phyloP scores from a whole-genome alignment of 2,113 vertebrate species.

The Equus quagga region DNA sequence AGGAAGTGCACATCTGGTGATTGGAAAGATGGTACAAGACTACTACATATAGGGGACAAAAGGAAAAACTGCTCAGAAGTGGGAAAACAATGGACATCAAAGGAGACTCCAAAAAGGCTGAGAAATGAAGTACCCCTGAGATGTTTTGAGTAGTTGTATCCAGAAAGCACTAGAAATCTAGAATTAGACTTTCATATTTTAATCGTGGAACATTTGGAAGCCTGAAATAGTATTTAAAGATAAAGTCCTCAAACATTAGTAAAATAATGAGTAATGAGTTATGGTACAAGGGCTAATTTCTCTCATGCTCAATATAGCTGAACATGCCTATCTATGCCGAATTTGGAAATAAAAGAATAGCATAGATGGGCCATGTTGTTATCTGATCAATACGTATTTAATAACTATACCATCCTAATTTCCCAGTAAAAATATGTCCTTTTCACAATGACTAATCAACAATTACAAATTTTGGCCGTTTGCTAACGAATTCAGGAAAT shows the following conservation, averaged over 20 bases:
- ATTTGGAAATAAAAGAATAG: background rate
- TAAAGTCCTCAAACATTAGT: background rate
- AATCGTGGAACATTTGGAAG: background rate
- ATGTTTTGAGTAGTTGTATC: background rate
- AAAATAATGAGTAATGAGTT: background rate
- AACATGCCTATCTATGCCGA: background rate
- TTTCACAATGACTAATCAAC: background rate
- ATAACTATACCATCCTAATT: background rate
- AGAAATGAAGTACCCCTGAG: background rate
- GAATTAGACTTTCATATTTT: background rate
- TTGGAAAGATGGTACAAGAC: background rate
- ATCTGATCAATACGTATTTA: background rate
- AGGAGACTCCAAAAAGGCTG: background rate
- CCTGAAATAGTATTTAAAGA: background rate
- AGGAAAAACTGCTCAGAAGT: background rate
- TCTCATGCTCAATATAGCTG: background rate
- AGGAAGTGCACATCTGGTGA: background rate
- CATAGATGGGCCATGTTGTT: background rate
- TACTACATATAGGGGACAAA: background rate
- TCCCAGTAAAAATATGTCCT: constrained; percentile 4
- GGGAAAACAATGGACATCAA: background rate
- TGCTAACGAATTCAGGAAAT: background rate
- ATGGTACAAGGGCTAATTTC: background rate
- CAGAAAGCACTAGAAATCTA: background rate
- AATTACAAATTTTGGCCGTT: background rate